Conservation (phyloP, 2,113 vertebrate genomes). For the Phodopus roborovskii region DNA sequence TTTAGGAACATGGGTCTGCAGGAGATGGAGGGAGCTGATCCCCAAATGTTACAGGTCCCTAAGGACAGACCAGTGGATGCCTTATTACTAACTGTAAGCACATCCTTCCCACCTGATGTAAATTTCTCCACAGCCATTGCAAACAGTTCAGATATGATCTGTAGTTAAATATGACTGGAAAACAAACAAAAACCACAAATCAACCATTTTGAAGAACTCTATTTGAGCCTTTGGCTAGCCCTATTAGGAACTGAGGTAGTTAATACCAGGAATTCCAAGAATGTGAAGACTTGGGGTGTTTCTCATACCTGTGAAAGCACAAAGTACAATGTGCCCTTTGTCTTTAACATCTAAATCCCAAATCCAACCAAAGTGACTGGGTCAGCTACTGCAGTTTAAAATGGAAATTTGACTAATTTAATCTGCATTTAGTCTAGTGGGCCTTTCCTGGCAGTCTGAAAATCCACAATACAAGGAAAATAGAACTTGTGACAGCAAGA, state of each 20-base stretch:
- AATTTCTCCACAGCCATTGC: constrained; percentile 44
- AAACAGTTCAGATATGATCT: constrained; percentile 57
- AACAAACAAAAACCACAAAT: constrained; percentile 55
- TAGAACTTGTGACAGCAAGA: neutral
- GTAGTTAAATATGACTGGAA: constrained; percentile 55
- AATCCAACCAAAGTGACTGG: neutral
- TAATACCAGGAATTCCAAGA: neutral
- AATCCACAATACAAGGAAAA: neutral
- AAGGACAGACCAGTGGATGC: too few species aligned
- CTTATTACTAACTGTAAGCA: neutral
- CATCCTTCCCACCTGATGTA: constrained; percentile 51
- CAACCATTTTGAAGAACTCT: constrained; percentile 43
- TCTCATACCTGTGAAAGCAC: neutral
- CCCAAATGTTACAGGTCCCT: too few species aligned
- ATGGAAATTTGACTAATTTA: neutral
- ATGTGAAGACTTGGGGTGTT: neutral
- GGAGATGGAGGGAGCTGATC: neutral
- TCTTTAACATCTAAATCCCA: neutral
- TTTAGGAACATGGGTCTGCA: neutral
- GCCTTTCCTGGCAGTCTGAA: neutral
- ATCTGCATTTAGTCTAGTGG: neutral
- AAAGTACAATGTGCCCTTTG: neutral
- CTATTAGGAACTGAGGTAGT: too few species aligned
- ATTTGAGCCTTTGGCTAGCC: neutral
- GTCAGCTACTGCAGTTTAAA: neutral